A percentile compares a stretch with the other conserved stretches of the same genome.
Evolutionary conservation across 2,888 invertebrate species (phyloP).

Genomic region (Stenchaetothrips biformis): DNA sequence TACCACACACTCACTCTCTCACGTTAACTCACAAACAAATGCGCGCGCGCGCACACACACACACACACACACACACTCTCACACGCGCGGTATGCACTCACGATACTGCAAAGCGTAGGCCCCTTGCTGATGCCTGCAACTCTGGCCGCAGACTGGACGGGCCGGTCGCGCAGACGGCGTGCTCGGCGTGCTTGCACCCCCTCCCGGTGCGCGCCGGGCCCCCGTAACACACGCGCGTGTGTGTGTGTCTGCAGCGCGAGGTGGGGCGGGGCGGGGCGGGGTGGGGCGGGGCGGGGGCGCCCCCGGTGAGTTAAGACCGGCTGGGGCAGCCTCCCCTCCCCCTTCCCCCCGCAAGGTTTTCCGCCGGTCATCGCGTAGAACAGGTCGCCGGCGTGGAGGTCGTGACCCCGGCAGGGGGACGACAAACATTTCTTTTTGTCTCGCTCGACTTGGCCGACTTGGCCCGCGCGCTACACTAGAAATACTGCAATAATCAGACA

Average conservation of each 20-base stretch:
- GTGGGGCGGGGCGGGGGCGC: neutral
- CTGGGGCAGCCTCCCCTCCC: neutral
- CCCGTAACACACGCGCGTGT: neutral
- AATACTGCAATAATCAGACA: no score
- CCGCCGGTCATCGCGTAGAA: neutral
- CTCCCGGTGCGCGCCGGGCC: neutral
- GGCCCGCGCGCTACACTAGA: no score
- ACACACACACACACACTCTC: neutral
- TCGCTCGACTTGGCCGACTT: no score
- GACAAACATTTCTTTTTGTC: no score
- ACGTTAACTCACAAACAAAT: neutral
- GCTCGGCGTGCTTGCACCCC: neutral
- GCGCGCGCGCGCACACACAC: no score
- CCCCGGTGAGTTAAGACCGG: neutral
- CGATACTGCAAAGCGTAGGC: neutral
- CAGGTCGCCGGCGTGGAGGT: no score
- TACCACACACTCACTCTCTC: neutral
- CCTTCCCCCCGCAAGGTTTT: neutral
- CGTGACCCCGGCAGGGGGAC: no score
- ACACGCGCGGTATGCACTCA: neutral
- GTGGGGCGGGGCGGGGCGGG: neutral
- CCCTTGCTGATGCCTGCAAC: constrained; percentile 7
- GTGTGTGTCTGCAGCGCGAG: neutral
- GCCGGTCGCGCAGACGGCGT: neutral
- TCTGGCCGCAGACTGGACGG: neutral